Evolutionary conservation across 2,888 invertebrate species (phyloP), one percentile per base, ranked within the genome.

Genomic region (Ophioninae sp.): DNA sequence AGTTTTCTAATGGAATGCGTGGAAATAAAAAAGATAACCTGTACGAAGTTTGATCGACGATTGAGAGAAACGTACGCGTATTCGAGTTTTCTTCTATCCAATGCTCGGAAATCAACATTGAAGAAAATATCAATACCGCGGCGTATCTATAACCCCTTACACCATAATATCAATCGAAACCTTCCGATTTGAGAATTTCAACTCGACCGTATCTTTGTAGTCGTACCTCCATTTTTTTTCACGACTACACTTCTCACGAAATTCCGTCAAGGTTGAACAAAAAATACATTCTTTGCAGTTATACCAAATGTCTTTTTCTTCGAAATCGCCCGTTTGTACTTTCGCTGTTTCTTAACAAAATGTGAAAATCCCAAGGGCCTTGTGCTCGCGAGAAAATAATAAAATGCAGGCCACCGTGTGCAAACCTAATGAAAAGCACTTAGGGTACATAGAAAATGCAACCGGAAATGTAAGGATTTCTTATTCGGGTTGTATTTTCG

Each of bases 381-480:
- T 59, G 71, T 72, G 22, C 22, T 13, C 2, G 20, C 20, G 39
- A 59, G 22, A 30, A 5, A 13, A 7, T 8, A 8, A 17, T 39
- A 72, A 22, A 13, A 63, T 30, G 30, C 30, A 30, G 30, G 30
- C 30, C 30, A 63, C 20, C 22, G 6, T 39, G 20, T 51, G 23
- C 6, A 23, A 10, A 51, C 37, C 23, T 51, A 72, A 41, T 63
- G 44, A n/a, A 37, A 64, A 58, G 17, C 51, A 51, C 23, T 10
- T 17, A 59, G 37, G 44, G 51, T 23, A 13, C 10, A 30, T 44
- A 3, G 17, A 56, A 56, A 78, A 71, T 51, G 37, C 10, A 58
- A 58, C 17, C 71, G 69, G 61, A 51, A 85, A 83, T 44, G 64
- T 22, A 81, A 74, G 79, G n/a, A 30, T 58, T 1, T 41, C 39